A percentile compares a stretch with the other conserved stretches of the same genome.
These are phyloP conservation scores for Thymelicus lineola DNA, from an alignment of 2,888 invertebrate genomes.

Conservation along the genomic window DNA sequence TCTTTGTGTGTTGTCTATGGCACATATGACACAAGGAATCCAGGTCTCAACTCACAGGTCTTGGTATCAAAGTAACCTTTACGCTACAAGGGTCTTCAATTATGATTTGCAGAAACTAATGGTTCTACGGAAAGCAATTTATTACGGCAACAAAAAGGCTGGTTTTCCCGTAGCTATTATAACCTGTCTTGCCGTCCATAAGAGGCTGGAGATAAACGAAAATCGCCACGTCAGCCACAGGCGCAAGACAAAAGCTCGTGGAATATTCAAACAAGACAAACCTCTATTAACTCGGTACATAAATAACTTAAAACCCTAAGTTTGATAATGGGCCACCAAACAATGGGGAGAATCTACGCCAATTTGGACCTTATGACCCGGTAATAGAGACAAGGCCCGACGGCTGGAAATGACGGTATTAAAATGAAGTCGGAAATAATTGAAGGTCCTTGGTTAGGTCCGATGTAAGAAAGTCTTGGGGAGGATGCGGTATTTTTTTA, in stretches of 20 bases:
- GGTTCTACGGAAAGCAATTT: too few relatives aligned
- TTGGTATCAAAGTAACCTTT: too few relatives aligned
- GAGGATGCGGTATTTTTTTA: slow-evolving; percentile 29
- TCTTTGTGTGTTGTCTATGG: too few relatives aligned
- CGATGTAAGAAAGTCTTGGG: slow-evolving; percentile 21
- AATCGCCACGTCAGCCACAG: slow-evolving; percentile 47
- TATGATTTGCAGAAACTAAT: too few relatives aligned
- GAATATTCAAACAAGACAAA: slow-evolving; percentile 46
- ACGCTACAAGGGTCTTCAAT: too few relatives aligned
- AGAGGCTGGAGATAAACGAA: slow-evolving; percentile 37
- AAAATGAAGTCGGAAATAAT: slow-evolving; percentile 48
- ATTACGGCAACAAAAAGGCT: too few relatives aligned
- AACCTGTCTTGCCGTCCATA: not conserved
- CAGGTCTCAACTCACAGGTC: too few relatives aligned
- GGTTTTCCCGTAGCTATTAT: too few relatives aligned
- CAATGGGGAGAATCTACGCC: slow-evolving; percentile 41
- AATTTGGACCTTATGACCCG: slow-evolving; percentile 44
- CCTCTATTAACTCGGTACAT: slow-evolving; percentile 54
- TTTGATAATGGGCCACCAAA: slow-evolving; percentile 40
- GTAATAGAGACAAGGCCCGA: slow-evolving; percentile 39
- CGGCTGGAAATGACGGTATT: slow-evolving; percentile 48
- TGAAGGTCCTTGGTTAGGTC: slow-evolving; percentile 39
- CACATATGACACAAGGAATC: too few relatives aligned
- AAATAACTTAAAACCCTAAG: slow-evolving; percentile 51
- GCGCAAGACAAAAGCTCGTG: slow-evolving; percentile 44